Evolutionary conservation across 2,888 invertebrate species (phyloP), one percentile per base, ranked within the genome.

Genomic region (Dryocosmus kuriphilus): DNA sequence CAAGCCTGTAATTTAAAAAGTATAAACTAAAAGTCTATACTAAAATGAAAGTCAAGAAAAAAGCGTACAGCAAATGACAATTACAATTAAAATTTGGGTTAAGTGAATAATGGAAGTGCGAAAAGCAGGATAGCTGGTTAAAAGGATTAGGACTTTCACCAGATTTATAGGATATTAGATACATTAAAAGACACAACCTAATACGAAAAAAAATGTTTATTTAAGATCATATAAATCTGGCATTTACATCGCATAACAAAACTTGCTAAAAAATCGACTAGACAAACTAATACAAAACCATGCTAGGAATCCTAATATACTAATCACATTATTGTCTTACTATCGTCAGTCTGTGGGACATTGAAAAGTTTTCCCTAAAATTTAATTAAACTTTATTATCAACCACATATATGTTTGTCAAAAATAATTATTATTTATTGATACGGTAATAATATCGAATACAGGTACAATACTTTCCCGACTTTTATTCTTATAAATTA

Each of bases 141-240:
- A 38, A 74, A 75, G 27, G 65, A 75, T 79, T 30, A 65, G 74
- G 78, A 77, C 78, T 71, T 80, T 73, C 67, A 88, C 90, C 90
- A 90, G 90, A 90, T 90, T 89, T 90, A 90, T 90, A 90, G 89
- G 88, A 89, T 79, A 80, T 87, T 86, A 85, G 81, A 88, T 85
- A 84, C 86, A 86, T 81, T 81, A 78, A 82, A 81, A 30, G 46
- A 55, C 60, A 55, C 60, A 32, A 74, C n/a, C 38, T 32, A 76
- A 80, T 76, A 51, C 73, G 80, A 82, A 86, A 86, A 85, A 86
- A 80, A 79, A 38, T 82, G 85, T 86, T 90, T 90, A 90, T 90
- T 90, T 83, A 88, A 87, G 74, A 89, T 90, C 89, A 81, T 89
- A 90, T 90, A 90, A 90, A 90, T 90, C 90, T 90, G 90, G 90